phyloP scores from a whole-genome alignment of 2,113 vertebrate genomes.

The Perca schrenkii region DNA sequence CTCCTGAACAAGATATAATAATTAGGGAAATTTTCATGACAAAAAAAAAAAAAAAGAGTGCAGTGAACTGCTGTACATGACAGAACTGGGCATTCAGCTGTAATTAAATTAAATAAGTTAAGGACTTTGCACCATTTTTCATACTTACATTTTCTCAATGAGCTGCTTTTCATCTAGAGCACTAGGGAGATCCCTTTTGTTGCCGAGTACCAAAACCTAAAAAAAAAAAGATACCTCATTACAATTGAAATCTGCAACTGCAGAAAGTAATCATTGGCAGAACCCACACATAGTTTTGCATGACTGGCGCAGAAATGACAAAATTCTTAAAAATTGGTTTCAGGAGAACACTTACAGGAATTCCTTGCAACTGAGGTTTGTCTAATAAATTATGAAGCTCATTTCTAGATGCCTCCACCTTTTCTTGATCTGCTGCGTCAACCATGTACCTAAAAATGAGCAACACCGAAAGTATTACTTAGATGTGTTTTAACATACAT shows the following conservation, averaged over 20 bases:
- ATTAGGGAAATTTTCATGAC: background rate
- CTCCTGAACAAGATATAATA: background rate
- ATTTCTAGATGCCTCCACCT: conserved; percentile 97
- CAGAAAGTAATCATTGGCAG: background rate
- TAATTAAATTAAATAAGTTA: background rate
- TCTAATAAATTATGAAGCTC: conserved; percentile 99
- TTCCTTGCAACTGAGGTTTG: conserved; percentile 99
- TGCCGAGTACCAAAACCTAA: conserved; percentile 91
- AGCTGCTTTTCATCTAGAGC: conserved; percentile 93
- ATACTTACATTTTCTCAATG: conserved; percentile 92
- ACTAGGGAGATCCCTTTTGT: conserved; percentile 90
- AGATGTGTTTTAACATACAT: background rate
- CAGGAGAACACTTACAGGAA: conserved; percentile 90
- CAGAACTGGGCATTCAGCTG: background rate
- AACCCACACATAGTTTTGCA: conserved; percentile 12
- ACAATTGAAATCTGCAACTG: conserved; percentile 16
- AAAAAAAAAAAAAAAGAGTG: background rate
- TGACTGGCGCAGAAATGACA: conserved; percentile 4
- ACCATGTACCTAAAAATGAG: conserved; percentile 94
- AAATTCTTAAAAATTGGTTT: background rate
- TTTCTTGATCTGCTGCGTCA: conserved; percentile 97
- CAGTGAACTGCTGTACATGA: background rate
- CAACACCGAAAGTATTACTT: background rate
- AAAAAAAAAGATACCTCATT: conserved; percentile 24
- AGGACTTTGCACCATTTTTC: background rate